Conservation (phyloP, 2,888 invertebrate species). For the Agrochola macilenta region DNA sequence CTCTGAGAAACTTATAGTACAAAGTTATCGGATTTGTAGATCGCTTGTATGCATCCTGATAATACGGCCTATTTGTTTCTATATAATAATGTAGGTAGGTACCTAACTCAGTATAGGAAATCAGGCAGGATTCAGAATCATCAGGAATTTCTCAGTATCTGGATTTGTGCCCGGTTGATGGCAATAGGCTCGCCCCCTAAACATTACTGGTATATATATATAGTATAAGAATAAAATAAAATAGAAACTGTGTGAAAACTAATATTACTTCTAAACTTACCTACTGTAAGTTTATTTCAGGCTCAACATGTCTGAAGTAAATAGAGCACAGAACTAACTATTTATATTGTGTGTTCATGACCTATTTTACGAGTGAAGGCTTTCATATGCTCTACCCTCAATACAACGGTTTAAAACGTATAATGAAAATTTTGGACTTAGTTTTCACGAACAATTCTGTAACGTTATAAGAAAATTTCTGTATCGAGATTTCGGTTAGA, state of each 20-base stretch:
- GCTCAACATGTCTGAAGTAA: neutral
- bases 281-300: neutral
- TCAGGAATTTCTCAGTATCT: too few species aligned
- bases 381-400: neutral
- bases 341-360: constrained; percentile 18
- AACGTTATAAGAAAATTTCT: neutral
- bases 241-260: neutral
- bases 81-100: too few species aligned
- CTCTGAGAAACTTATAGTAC: neutral
- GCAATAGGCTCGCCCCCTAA: too few species aligned
- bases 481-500: too few species aligned
- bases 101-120: too few species aligned
- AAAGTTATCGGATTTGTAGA: neutral
- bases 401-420: neutral
- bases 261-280: neutral
- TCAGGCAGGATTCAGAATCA: too few species aligned
- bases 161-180: too few species aligned
- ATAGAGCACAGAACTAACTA: neutral
- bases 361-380: constrained; percentile 7
- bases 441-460: neutral
- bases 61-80: too few species aligned
- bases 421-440: neutral
- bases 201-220: too few species aligned
- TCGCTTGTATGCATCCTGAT: too few species aligned
- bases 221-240: too few species aligned